Base-by-base conservation (phyloP, 2,888 invertebrate species). In the Phyllotreta cruciferae region DNA sequence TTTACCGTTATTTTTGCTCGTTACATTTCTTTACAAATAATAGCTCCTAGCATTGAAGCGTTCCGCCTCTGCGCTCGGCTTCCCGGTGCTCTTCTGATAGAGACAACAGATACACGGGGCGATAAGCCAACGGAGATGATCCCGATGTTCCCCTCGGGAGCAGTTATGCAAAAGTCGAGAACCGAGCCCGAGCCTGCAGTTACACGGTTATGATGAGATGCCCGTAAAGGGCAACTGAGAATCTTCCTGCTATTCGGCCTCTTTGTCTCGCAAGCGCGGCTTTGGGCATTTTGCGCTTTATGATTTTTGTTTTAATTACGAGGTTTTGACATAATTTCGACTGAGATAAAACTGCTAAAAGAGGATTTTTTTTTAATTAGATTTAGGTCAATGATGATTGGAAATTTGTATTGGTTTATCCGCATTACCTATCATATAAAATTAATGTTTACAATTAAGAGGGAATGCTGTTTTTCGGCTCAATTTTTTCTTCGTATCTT, bases 141-240 rank as follows among this genome's bases (percentile, higher is more conserved):
- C 63, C 47, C 70, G 71, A 81, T 78, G 75, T 74, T 75, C 70
- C 81, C 74, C 80, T 63, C 50, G 81, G 80, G 81, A 75, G 78
- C 75, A 78, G 81, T 81, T 81, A 81, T 81, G 81, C 79, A 81
- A 80, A 81, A 80, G 78, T 78, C 74, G 77, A 71, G 76, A 72
- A 71, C 74, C 70, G 70, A 75, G 71, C 70, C 71, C 66, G 53
- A 72, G 70, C 68, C 71, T 71, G 72, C 72, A 74, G 76, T 73
- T 74, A 74, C 75, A 74, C 73, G 70, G 76, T 77, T 78, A 78
- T 78, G 77, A 78, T 75, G 76, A 75, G 76, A 72, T 73, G 70
- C 74, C 73, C 76, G 73, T 77, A 74, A 75, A 77, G 74, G 74
- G 75, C 75, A 75, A 71, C 69, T 70, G 73, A 74, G 70, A 68